A percentile compares a stretch with the other conserved stretches of the same genome.
phyloP scores from a whole-genome alignment of 2,888 invertebrate species.

The Eurytoma adleriae region DNA sequence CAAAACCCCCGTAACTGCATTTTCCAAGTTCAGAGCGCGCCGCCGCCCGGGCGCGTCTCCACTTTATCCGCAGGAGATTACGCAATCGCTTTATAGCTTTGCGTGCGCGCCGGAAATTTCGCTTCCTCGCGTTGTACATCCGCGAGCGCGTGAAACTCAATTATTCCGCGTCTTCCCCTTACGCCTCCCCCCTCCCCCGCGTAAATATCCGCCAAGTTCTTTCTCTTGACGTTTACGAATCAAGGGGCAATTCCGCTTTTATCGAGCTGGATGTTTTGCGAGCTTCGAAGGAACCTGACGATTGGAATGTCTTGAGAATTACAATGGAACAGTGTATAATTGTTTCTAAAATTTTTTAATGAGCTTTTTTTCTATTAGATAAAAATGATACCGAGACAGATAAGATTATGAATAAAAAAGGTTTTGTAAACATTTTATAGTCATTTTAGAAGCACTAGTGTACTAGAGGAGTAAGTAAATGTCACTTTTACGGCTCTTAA shows the following conservation, averaged over 20 bases:
- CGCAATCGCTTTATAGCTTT: constrained; percentile 54
- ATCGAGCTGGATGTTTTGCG: constrained; percentile 1
- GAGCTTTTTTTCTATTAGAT: no score
- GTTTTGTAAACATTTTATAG: no score
- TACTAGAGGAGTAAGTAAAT: no score
- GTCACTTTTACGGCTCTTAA: no score
- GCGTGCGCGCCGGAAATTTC: constrained; percentile 45
- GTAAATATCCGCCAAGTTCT: constrained; percentile 3
- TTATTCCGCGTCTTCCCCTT: constrained; percentile 31
- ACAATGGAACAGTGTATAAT: no score
- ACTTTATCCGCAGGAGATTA: constrained; percentile 59
- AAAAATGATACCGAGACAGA: no score
- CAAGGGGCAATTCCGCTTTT: constrained; percentile 34
- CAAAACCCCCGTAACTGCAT: constrained; percentile 54
- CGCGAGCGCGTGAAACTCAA: constrained; percentile 45
- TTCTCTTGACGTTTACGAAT: constrained; percentile 25
- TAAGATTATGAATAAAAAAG: no score
- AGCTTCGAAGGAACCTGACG: no score
- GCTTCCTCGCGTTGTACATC: constrained; percentile 27
- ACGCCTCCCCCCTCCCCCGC: not conserved
- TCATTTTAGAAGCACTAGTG: no score
- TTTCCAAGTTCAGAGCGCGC: constrained; percentile 57
- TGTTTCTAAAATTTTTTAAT: no score
- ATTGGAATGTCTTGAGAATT: no score
- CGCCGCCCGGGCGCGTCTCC: constrained; percentile 15